Evolutionary conservation across 2,113 vertebrate species (phyloP), one percentile per base, ranked within the genome.

Genomic region (Tretioscincus oriximinensis): DNA sequence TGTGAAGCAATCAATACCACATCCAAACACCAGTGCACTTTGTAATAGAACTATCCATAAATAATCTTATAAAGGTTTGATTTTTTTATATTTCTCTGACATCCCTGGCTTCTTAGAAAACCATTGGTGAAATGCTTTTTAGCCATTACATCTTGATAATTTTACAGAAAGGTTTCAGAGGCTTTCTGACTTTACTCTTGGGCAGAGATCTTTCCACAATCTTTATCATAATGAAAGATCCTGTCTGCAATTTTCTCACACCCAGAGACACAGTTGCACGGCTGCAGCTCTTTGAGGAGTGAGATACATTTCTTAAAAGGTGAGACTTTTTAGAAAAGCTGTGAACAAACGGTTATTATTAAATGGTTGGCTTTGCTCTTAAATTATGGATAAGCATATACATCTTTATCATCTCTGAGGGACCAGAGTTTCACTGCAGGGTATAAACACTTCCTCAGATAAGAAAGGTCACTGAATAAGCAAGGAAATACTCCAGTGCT

Each of bases 241-340:
- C 35, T 22, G 12, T 61, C 20, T 63, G 68, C 31, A 45, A 22
- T 7, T 10, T 29, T 61, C 12, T 72, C 20, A 51, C 26, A 16
- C 12, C 35, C 22, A 72, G 29, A 66, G 47, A 73, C 14, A 73
- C 7, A 35, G 20, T 49, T 75, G 51, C 9, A 68, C 75, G 60
- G 64, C 49, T 67, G 24, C 26, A 47, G 35, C 64, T 18, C 16
- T 45, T 81, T 75, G 31, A 41, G 31, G 58, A 75, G 31, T 21
- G 64, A 61, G 26, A 7, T 35, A 76, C 26, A 24, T 11, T 76
- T 81, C 54, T 47, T 61, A 75, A 60, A 41, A 76, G 14, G 12
- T 58, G 31, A 69, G 73, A 69, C 54, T 75, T 68, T 58, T 81
- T 81, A 66, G 80, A 60, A 81, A 81, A 81, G 65, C 65, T 49